These are phyloP conservation scores for Carollia perspicillata DNA, from an alignment of 2,113 vertebrate genomes.

Conservation along the genomic window DNA sequence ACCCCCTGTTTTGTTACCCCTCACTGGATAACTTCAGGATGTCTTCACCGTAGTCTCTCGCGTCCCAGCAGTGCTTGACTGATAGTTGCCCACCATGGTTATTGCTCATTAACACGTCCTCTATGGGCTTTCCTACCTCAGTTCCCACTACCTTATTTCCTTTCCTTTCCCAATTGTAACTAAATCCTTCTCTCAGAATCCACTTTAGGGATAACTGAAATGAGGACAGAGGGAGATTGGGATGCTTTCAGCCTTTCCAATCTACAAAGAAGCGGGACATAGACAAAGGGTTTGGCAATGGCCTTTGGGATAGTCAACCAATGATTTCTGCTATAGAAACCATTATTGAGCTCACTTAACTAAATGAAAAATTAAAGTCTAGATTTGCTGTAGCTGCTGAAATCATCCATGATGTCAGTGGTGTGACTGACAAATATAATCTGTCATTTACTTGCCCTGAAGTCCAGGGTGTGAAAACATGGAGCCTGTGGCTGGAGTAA, in stretches of 20 bases:
- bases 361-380: neutral
- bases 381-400: neutral
- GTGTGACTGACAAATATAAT: neutral
- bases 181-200: slow-evolving; percentile 7
- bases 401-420: neutral
- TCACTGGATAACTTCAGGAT: neutral
- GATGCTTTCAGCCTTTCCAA: neutral
- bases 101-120: neutral
- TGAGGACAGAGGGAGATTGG: neutral
- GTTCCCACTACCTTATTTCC: neutral
- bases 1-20: neutral
- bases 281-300: neutral
- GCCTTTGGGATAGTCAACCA: neutral
- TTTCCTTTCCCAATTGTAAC: neutral
- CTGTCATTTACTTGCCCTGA: neutral
- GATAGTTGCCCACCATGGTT: too few relatives aligned
- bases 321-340: neutral
- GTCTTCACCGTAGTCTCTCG: neutral
- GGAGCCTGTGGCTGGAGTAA: neutral
- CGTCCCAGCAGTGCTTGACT: neutral
- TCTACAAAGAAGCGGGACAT: neutral
- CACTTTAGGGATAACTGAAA: neutral
- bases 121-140: neutral
- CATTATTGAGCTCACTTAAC: neutral
- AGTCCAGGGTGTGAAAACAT: neutral